Evolutionary conservation across 2,113 vertebrate species (phyloP), one percentile per base, ranked within the genome.

Genomic region (Albula glossodonta): DNA sequence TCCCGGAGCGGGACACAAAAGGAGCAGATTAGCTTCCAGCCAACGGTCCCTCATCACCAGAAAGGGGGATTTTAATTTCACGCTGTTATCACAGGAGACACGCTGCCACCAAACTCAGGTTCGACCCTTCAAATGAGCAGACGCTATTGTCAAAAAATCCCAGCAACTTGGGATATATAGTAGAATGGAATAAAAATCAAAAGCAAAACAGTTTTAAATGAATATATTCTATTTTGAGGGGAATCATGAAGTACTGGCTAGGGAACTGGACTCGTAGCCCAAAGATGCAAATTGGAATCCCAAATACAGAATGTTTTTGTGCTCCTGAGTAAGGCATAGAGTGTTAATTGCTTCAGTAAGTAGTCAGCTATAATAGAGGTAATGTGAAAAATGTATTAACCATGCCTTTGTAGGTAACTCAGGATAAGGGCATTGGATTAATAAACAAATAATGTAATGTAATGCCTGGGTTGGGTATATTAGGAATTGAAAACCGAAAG

Each of bases 31-130:
- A 89, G 80, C 17, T 13, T 49, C 51, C 48, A 66, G 48, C 56
- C 22, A 70, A 50, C 78, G 10, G 60, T 63, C 85, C 66, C 53
- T 51, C 83, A 9, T 85, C 70, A 85, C 86, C 85, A 87, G 83
- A 88, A 86, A 85, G 74, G 82, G 80, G 85, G 86, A 87, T 83
- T 87, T 87, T 85, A 85, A 87, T 85, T 85, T 87, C 86, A 87
- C 80, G 83, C 74, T 56, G 66, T 87, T 89, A 85, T 87, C 88
- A 87, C 86, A 48, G 19, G 56, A 87, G 70, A 85, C 51, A 51
- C 86, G 52, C 83, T 77, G 86, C 81, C 83, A 82, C 79, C 25
- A 74, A 31, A 57, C 81, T 79, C 81, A 82, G 81, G 81, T 82
- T 82, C 80, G 41, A 63, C 83, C 83, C 79, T 88, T 74, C 80